These are phyloP conservation scores for Enteromius radiatus DNA, from an alignment of 2,797 vertebrate genomes.

Conservation along the genomic window DNA sequence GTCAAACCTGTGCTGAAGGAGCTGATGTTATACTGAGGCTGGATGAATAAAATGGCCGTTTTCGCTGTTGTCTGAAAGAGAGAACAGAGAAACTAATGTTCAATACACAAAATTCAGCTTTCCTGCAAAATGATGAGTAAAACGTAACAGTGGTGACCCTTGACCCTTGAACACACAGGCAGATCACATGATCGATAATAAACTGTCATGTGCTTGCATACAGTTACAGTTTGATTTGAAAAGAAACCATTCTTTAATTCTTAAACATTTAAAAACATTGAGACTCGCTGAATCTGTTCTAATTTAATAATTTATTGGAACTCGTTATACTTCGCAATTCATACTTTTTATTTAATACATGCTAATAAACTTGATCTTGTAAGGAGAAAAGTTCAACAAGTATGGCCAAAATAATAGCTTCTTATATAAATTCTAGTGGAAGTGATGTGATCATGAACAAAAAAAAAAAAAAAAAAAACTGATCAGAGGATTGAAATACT, in stretches of 20 bases:
- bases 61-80: conserved; percentile 89
- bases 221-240: neutral
- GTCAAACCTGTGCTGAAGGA: conserved; percentile 85
- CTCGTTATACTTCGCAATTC: neutral
- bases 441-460: neutral
- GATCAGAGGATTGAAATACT: neutral
- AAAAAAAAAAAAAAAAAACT: neutral
- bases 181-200: neutral
- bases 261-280: neutral
- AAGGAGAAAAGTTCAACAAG: neutral
- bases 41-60: conserved; percentile 96
- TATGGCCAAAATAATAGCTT: neutral
- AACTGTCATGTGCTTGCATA: neutral
- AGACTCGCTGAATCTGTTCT: neutral
- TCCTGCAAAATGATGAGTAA: neutral
- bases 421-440: neutral
- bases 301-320: neutral
- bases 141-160: neutral
- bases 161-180: neutral
- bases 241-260: neutral
- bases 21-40: conserved; percentile 95
- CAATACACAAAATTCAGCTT: neutral
- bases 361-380: neutral
- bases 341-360: neutral
- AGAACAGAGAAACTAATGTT: neutral